Conservation (phyloP, 1,140 invertebrate species). For the Tribolium castaneum region DNA sequence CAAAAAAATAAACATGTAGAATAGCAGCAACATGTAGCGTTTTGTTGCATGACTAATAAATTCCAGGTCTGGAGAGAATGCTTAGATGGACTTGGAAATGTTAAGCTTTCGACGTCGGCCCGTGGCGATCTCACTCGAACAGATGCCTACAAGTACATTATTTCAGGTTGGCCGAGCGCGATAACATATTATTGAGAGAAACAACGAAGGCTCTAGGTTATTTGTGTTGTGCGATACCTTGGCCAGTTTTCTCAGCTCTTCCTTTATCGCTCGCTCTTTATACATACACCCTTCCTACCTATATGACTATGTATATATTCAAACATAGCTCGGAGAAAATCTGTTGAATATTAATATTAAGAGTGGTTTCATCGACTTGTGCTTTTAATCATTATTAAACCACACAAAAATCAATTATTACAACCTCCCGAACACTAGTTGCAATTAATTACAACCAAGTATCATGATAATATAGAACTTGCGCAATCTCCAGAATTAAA, state of each 20-base stretch:
- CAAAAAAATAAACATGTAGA: no score
- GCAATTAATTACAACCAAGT: not conserved
- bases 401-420: not conserved
- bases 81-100: slow-evolving; percentile 24
- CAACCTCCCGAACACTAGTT: not conserved
- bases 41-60: not conserved
- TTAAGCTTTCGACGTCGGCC: slow-evolving; percentile 47
- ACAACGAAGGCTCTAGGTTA: slow-evolving; percentile 57
- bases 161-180: slow-evolving; percentile 58
- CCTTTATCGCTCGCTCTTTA: slow-evolving; percentile 32
- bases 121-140: slow-evolving; percentile 52
- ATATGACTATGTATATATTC: slow-evolving; percentile 28
- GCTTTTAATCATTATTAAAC: slow-evolving; percentile 19
- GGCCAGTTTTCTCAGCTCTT: slow-evolving; percentile 37
- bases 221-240: slow-evolving; percentile 51
- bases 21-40: not conserved
- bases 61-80: slow-evolving; percentile 2
- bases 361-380: slow-evolving; percentile 32
- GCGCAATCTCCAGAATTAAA: no score
- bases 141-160: slow-evolving; percentile 59
- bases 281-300: not conserved
- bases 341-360: slow-evolving; percentile 43
- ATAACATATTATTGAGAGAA: slow-evolving; percentile 62
- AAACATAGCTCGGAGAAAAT: slow-evolving; percentile 5
- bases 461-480: no score